Evolutionary conservation across 2,113 vertebrate species (phyloP), one percentile per base, ranked within the genome.

Genomic region (Hymenochirus boettgeri): DNA sequence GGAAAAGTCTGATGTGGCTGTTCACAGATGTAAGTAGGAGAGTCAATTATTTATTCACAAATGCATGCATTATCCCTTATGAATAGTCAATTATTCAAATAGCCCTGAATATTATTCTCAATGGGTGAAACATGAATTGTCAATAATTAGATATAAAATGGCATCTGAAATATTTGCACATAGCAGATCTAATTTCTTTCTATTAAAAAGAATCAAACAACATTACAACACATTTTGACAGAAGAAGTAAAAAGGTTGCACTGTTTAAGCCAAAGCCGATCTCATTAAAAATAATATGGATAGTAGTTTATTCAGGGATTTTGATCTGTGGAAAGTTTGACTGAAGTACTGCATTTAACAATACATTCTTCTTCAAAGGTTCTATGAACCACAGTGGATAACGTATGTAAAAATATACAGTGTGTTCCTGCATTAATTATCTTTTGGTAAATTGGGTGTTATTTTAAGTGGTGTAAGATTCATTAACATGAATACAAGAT

Each of bases 41-140:
- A 35, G 47, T 5, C 19, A 23, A 52, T 52, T 19, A 61, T 46
- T 22, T 61, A 50, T 61, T 35, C 46, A 25, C 46, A 52, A 27
- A 46, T 56, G 55, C 62, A 46, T 15, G 15, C 37, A 54, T 65
- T 56, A 47, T 46, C 35, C 35, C 35, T 42, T 26, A 45, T 29
- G 48, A 62, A 56, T 47, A 65, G 26, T 46, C 62, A 46, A 46
- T 54, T 50, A 61, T 51, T 51, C 35, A 45, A 45, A 63, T 56
- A 12, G 29, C 29, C 24, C 4, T 17, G 37, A 31, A 65, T 21
- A 46, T 56, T 46, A 29, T 46, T 56, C 18, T 13, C 13, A 18
- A 11, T 23, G 7, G 19, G 26, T 46, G n/a, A 39, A 65, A 37
- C 35, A 48, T 37, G 37, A 46, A 22, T n/a, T 26, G 4, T 27